phyloP scores from a whole-genome alignment of 1,140 invertebrate species.

The Oreohelix idahoensis region DNA sequence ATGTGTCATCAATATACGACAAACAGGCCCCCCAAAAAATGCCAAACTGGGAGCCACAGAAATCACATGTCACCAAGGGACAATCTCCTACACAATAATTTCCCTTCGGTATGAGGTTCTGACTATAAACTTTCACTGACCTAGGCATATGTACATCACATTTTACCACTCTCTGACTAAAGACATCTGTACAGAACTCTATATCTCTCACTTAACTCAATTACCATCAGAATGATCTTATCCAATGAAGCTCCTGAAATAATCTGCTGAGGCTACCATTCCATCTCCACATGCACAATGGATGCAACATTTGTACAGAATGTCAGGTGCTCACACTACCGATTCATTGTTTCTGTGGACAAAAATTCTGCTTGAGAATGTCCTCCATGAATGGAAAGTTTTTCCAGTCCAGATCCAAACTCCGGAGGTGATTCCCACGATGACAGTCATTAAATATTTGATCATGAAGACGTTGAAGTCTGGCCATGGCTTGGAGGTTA shows the following conservation, averaged over 20 bases:
- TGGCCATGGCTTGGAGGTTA: constrained; percentile 59
- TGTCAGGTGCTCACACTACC: constrained; percentile 8
- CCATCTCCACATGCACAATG: neutral
- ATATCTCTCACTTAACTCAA: no score
- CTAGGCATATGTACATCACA: no score
- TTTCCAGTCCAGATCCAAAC: constrained; percentile 99
- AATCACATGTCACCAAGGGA: neutral
- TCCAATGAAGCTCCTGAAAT: neutral
- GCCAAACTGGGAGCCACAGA: no score
- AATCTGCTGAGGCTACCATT: neutral
- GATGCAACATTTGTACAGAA: neutral
- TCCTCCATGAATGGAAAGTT: constrained; percentile 93
- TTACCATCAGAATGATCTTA: neutral
- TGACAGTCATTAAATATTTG: constrained; percentile 96
- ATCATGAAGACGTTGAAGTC: constrained; percentile 87
- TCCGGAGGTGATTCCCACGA: constrained; percentile 96
- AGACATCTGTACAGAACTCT: no score
- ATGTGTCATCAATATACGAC: no score
- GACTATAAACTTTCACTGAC: neutral
- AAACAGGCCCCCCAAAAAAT: no score
- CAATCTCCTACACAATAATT: neutral
- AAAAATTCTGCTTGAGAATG: constrained; percentile 76
- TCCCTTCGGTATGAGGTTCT: neutral
- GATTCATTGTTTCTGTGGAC: constrained; percentile 33
- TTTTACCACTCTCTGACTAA: no score